Evolutionary conservation across 2,888 invertebrate genomes (phyloP).

Genomic region (Agelastica alni): DNA sequence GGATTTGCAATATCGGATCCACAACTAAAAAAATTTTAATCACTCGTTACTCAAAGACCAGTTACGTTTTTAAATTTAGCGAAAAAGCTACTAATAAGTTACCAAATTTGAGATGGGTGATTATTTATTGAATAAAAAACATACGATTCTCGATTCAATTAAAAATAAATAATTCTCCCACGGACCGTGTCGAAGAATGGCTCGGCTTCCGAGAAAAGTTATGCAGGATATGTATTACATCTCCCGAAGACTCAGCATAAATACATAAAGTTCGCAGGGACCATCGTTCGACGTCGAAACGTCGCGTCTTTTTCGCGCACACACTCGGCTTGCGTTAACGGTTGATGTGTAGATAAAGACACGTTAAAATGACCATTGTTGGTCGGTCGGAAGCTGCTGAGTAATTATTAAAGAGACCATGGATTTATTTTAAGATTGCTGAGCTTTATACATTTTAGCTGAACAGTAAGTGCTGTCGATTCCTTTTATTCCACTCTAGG

Average conservation of each 20-base stretch:
- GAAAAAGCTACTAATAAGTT: too few relatives aligned
- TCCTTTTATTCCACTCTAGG: constrained; percentile 27
- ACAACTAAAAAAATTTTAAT: too few relatives aligned
- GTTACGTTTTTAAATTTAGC: too few relatives aligned
- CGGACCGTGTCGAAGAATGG: constrained; percentile 31
- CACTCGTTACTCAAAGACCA: too few relatives aligned
- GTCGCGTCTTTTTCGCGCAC: background rate
- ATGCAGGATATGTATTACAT: constrained; percentile 38
- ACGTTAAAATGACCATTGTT: constrained; percentile 4
- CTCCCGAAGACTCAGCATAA: constrained; percentile 28
- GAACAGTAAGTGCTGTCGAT: constrained; percentile 31
- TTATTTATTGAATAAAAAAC: too few relatives aligned
- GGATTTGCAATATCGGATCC: too few relatives aligned
- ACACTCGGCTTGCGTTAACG: background rate
- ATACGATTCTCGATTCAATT: too few relatives aligned
- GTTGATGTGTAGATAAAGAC: background rate
- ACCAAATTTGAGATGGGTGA: too few relatives aligned
- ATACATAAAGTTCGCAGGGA: constrained; percentile 3
- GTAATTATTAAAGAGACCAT: constrained; percentile 32
- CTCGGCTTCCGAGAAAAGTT: constrained; percentile 34
- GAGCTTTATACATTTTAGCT: constrained; percentile 38
- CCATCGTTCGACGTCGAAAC: constrained; percentile 15
- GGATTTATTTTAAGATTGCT: constrained; percentile 41
- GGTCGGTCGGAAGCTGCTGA: constrained; percentile 30
- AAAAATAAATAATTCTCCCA: constrained; percentile 29